These are phyloP conservation scores for Liopterus haemorrhoidalis DNA, from an alignment of 2,888 invertebrate species.

Conservation along the genomic window DNA sequence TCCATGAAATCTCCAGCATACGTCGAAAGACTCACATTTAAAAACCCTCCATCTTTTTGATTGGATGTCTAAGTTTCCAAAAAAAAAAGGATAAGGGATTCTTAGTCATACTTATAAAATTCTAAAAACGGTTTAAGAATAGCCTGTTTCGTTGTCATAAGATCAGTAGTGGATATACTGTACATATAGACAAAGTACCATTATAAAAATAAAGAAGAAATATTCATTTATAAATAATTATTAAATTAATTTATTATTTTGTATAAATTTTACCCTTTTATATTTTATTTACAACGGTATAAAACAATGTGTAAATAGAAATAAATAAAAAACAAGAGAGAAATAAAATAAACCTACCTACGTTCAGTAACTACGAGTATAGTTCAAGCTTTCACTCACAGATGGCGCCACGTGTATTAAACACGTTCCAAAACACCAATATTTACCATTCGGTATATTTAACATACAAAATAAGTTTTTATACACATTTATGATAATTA, in stretches of 20 bases:
- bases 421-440: constrained; percentile 1
- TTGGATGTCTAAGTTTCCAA: too few species aligned
- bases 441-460: neutral
- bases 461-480: neutral
- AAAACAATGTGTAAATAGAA: neutral
- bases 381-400: constrained; percentile 10
- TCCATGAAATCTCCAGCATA: too few species aligned
- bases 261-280: constrained; percentile 2
- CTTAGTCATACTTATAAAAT: too few species aligned
- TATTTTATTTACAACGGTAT: neutral
- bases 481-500: too few species aligned
- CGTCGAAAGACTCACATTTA: too few species aligned
- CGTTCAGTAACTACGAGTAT: constrained; percentile 14
- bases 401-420: constrained; percentile 16
- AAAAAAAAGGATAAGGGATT: too few species aligned
- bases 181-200: too few species aligned
- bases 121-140: too few species aligned
- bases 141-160: too few species aligned
- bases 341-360: too few species aligned
- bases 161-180: too few species aligned
- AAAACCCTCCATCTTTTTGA: too few species aligned
- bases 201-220: constrained; percentile 2
- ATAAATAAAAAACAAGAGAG: neutral
- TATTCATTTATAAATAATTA: neutral
- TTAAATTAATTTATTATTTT: neutral